These are phyloP conservation scores for Agrotis puta DNA, from an alignment of 2,888 invertebrate genomes.

Conservation along the genomic window DNA sequence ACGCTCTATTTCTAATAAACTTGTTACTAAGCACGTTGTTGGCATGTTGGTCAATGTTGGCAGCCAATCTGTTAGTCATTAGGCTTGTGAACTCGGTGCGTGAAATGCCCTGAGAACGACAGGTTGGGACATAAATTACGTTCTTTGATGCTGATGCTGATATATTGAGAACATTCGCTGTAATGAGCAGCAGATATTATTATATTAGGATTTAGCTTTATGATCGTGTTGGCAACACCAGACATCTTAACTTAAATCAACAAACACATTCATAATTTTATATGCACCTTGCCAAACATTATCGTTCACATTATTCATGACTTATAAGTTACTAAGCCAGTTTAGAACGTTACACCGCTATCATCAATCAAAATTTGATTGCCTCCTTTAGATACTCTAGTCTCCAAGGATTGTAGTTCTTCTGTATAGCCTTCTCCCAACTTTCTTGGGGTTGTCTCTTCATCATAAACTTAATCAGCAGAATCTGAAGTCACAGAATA, in stretches of 20 bases:
- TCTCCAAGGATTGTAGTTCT: not conserved
- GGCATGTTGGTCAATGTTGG: slow-evolving; percentile 40
- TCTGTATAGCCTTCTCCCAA: not conserved
- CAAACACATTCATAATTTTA: not conserved
- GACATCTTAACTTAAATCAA: not conserved
- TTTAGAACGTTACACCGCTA: too few relatives aligned
- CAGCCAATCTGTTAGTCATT: slow-evolving; percentile 40
- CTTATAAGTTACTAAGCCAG: too few relatives aligned
- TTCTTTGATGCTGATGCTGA: slow-evolving; percentile 25
- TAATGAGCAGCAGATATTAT: slow-evolving; percentile 6
- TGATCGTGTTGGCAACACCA: not conserved
- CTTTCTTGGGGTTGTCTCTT: not conserved
- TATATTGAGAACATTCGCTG: slow-evolving; percentile 35
- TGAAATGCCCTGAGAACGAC: slow-evolving; percentile 63
- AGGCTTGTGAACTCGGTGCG: slow-evolving; percentile 54
- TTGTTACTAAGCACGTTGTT: slow-evolving; percentile 6
- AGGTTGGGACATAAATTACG: slow-evolving; percentile 51
- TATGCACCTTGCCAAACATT: not conserved
- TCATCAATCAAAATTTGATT: too few relatives aligned
- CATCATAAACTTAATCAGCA: too few relatives aligned
- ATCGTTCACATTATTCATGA: too few relatives aligned
- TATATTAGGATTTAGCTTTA: not conserved
- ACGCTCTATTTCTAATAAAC: slow-evolving; percentile 20
- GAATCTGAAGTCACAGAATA: too few relatives aligned
- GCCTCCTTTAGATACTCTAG: not conserved